Evolutionary conservation across 2,888 invertebrate genomes (phyloP).

Genomic region (Amphimallon solstitiale): DNA sequence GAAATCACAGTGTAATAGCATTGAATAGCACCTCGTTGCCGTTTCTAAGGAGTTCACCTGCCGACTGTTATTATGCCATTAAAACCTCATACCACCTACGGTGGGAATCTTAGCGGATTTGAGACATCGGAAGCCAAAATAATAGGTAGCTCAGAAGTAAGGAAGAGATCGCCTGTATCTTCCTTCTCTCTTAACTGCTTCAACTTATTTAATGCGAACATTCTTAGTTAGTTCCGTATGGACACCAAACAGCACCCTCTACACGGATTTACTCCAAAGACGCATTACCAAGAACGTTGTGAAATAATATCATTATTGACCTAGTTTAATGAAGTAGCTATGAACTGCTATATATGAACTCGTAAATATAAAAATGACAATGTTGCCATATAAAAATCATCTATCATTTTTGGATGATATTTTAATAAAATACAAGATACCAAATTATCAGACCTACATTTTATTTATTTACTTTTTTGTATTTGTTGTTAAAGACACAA

Average conservation of each 20-base stretch:
- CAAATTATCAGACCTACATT: too few species aligned
- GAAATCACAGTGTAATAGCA: constrained; percentile 38
- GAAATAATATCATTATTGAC: too few species aligned
- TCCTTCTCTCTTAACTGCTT: not conserved
- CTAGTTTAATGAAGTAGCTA: too few species aligned
- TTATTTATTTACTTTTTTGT: too few species aligned
- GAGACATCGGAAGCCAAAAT: constrained; percentile 28
- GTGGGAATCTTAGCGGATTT: constrained; percentile 21
- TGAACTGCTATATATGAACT: too few species aligned
- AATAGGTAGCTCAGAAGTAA: not conserved
- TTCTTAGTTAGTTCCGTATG: constrained; percentile 14
- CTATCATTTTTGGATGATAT: too few species aligned
- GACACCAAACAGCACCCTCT: constrained; percentile 21
- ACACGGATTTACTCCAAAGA: constrained; percentile 5
- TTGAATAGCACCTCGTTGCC: constrained; percentile 38
- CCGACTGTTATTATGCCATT: constrained; percentile 45
- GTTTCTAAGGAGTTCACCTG: constrained; percentile 42
- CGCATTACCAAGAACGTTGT: not conserved
- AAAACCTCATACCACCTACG: constrained; percentile 33
- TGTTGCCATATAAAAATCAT: too few species aligned
- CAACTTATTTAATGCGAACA: constrained; percentile 13
- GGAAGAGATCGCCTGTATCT: not conserved
- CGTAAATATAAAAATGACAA: too few species aligned
- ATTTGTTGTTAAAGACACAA: too few species aligned
- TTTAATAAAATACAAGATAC: too few species aligned